These are phyloP conservation scores for Gymnoscopelus microlampas DNA, from an alignment of 2,797 vertebrate genomes.

Conservation along the genomic window DNA sequence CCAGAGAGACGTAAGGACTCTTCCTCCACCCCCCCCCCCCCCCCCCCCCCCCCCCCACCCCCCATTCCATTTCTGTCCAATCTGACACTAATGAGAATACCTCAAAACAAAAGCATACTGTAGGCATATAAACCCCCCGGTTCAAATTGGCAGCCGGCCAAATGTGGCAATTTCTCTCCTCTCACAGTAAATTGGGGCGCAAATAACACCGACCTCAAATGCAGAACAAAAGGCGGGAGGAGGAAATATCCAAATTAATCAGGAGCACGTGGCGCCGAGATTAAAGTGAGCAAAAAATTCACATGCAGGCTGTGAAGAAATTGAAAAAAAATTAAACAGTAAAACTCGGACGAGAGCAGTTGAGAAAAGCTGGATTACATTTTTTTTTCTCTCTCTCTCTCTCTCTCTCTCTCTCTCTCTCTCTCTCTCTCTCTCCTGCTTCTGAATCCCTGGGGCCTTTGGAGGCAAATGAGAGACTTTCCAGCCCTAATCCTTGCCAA, in stretches of 20 bases:
- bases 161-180: slow-evolving; percentile 29
- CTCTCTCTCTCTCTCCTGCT: slow-evolving; percentile 25
- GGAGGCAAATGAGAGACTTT: slow-evolving; percentile 70
- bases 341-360: slow-evolving; percentile 44
- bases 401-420: too few relatives aligned
- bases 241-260: slow-evolving; percentile 28
- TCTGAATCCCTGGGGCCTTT: slow-evolving; percentile 56
- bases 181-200: slow-evolving; percentile 38
- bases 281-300: slow-evolving; percentile 27
- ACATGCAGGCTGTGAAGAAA: slow-evolving; percentile 39
- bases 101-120: slow-evolving; percentile 5
- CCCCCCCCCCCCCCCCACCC: too few relatives aligned
- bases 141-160: slow-evolving; percentile 35
- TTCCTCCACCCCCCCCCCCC: neutral
- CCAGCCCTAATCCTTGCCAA: slow-evolving; percentile 64
- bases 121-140: neutral
- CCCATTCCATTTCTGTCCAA: neutral
- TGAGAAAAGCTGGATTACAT: slow-evolving; percentile 36
- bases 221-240: neutral
- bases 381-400: too few relatives aligned
- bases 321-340: slow-evolving; percentile 30
- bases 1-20: neutral
- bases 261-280: slow-evolving; percentile 14
- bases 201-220: slow-evolving; percentile 25
- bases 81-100: slow-evolving; percentile 5